Base-by-base conservation (phyloP, 1,140 invertebrate genomes). In the Lasioglossum albipes region DNA sequence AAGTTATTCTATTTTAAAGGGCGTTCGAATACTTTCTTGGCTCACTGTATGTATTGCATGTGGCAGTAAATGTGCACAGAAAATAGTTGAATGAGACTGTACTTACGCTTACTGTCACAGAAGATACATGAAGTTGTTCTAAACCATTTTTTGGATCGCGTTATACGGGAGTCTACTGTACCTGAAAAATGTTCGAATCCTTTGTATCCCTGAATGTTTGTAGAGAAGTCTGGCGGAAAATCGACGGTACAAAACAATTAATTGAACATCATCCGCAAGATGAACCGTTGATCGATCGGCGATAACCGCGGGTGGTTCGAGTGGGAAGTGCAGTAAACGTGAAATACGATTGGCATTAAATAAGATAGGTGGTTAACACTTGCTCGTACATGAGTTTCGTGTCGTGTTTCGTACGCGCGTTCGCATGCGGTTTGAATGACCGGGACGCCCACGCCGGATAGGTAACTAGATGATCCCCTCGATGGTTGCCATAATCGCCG, bases 321-420 rank as follows among this genome's bases (percentile, higher is more conserved):
- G 59, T 62, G 36, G 20, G 20, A 52, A 5, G 13, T 42, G 57
- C 69, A 66, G 64, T 75, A 78, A 82, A 85, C 27, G 70, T 87
- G 79, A 89, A 83, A 87, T 84, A 84, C 85, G 82, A 87, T 84
- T 80, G 72, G 67, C 75, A 87, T 88, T 80, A 85, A 80, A 70
- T 75, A 77, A 87, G 82, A 87, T 83, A 81, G 73, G 52, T 69
- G 81, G 69, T 88, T 87, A 84, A 84, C 79, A 68, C 54, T 71
- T 12, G 68, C 36, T 70, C 67, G 71, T 78, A 69, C 75, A 85
- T 72, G 73, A 83, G 54, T 73, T 64, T 78, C 73, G 22, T 67
- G 73, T 83, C 78, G 31, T 68, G 67, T 75, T 41, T 31, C 52
- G 69, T 36, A 59, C 75, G 45, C 71, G 64, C 49, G 49, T 61